These are phyloP conservation scores for Helicoverpa zea DNA, from an alignment of 1,140 invertebrate genomes.

Conservation along the genomic window DNA sequence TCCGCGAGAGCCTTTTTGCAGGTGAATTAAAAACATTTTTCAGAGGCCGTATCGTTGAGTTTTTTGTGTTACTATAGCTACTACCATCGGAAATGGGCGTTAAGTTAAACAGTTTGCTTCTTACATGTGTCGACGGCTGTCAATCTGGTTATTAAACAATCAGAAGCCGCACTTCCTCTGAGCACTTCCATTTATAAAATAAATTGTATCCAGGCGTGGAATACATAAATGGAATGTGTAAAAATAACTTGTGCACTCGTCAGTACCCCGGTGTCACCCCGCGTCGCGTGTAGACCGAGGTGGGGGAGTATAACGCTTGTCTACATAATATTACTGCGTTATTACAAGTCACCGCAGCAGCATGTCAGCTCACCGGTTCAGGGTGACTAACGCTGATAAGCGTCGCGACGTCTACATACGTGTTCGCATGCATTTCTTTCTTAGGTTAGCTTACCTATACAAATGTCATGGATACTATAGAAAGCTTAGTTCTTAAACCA, in stretches of 20 bases:
- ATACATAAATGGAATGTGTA: slow-evolving; percentile 39
- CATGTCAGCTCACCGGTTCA: slow-evolving; percentile 53
- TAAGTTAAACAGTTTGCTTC: neutral
- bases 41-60: neutral
- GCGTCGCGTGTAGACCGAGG: slow-evolving; percentile 68
- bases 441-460: neutral
- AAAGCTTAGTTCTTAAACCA: no score
- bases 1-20: neutral
- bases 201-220: slow-evolving; percentile 41
- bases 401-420: neutral
- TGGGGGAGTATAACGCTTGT: slow-evolving; percentile 74
- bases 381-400: slow-evolving; percentile 43
- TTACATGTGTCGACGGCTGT: slow-evolving; percentile 16
- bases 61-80: no score
- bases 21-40: neutral
- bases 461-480: neutral
- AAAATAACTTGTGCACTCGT: slow-evolving; percentile 55
- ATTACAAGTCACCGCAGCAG: slow-evolving; percentile 53
- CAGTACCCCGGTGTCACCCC: slow-evolving; percentile 63
- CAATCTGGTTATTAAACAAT: slow-evolving; percentile 25
- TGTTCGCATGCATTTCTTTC: slow-evolving; percentile 12
- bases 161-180: neutral
- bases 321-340: slow-evolving; percentile 75
- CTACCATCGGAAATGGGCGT: neutral
- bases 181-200: slow-evolving; percentile 30